phyloP scores from a whole-genome alignment of 2,113 vertebrate species.

The Ammodramus savannarum region DNA sequence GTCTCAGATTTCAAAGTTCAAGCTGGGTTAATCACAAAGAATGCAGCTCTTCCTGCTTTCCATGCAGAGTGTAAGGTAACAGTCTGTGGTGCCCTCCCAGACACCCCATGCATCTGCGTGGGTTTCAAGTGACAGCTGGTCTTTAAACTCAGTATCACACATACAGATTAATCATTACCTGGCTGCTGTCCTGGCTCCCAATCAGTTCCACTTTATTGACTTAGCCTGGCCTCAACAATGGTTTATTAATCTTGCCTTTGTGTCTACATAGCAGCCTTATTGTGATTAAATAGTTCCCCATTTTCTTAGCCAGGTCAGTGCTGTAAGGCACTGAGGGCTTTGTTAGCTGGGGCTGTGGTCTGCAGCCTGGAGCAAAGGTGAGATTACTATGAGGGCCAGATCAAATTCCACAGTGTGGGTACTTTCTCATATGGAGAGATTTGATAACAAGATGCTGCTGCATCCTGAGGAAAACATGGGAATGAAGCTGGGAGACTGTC shows the following conservation, averaged over 20 bases:
- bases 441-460: accelerated
- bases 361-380: neutral
- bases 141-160: neutral
- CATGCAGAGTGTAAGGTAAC: neutral
- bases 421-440: neutral
- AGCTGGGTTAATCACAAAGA: conserved; percentile 47
- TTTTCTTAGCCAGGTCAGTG: neutral
- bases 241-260: conserved; percentile 4
- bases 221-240: neutral
- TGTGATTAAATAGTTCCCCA: neutral
- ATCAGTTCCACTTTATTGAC: neutral
- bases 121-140: conserved; percentile 28
- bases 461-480: accelerated
- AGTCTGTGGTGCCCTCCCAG: neutral
- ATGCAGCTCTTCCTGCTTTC: conserved; percentile 37
- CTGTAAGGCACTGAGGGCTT: neutral
- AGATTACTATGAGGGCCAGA: accelerated
- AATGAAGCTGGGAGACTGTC: neutral
- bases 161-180: conserved; percentile 10
- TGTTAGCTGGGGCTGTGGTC: neutral
- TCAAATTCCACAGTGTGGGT: neutral
- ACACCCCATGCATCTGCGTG: neutral
- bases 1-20: conserved; percentile 21
- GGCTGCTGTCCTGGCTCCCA: neutral
- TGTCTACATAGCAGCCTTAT: neutral